Conservation (phyloP, 2,797 vertebrate genomes). For the Coccyzus lansbergi region DNA sequence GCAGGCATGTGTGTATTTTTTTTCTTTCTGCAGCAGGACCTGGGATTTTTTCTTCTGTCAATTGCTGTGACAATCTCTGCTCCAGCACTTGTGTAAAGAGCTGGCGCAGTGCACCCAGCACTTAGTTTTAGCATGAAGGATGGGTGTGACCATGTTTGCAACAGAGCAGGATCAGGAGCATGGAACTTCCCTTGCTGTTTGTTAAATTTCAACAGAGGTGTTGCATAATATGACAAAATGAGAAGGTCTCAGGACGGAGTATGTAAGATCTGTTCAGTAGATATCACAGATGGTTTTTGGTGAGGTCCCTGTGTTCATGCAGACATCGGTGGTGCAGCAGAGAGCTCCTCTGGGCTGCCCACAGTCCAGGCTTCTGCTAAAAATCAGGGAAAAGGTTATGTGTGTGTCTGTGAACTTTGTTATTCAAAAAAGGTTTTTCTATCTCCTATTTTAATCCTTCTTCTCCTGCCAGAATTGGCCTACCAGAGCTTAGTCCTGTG, state of each 20-base stretch:
- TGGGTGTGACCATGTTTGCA: not conserved
- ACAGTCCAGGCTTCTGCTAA: not conserved
- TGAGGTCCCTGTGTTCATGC: not conserved
- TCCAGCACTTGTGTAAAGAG: not conserved
- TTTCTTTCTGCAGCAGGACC: not conserved
- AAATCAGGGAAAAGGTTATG: not conserved
- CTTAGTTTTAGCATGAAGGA: not conserved
- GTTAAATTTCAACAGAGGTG: not conserved
- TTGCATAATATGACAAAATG: not conserved
- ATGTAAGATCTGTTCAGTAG: not conserved
- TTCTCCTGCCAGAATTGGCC: not conserved
- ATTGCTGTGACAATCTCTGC: not conserved
- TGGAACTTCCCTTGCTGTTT: not conserved
- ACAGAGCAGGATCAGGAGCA: fast-evolving
- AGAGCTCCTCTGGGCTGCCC: not conserved
- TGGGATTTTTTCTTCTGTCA: not conserved
- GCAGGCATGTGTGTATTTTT: not conserved
- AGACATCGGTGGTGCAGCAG: too few relatives aligned
- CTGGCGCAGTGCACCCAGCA: fast-evolving
- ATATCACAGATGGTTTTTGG: not conserved
- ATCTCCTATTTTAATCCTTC: not conserved
- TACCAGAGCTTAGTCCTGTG: not conserved
- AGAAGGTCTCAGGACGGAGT: not conserved
- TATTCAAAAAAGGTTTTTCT: not conserved
- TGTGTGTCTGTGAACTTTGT: not conserved